phyloP scores from a whole-genome alignment of 2,113 vertebrate species.

The Tragelaphus strepsiceros region DNA sequence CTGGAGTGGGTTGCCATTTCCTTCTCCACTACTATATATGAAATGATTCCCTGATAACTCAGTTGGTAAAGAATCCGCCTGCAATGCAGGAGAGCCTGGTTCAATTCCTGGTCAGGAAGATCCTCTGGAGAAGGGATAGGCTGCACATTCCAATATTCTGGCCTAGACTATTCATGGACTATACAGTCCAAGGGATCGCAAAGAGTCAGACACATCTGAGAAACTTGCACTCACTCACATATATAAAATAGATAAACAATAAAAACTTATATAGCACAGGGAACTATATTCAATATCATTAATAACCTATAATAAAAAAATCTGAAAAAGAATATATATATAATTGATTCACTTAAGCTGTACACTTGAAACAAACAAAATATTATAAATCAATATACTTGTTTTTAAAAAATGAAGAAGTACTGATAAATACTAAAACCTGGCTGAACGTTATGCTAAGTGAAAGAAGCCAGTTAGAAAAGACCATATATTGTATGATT shows the following conservation, averaged over 20 bases:
- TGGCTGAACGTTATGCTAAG: not conserved
- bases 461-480: not conserved
- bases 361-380: not conserved
- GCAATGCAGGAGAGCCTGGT: not conserved
- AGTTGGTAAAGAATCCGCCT: not conserved
- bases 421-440: not conserved
- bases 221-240: not conserved
- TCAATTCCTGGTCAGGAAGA: not conserved
- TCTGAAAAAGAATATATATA: not conserved
- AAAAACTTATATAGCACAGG: not conserved
- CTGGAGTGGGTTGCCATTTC: too few relatives aligned
- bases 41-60: not conserved
- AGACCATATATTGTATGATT: not conserved
- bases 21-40: not conserved
- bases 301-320: not conserved
- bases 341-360: not conserved
- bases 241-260: not conserved
- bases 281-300: not conserved
- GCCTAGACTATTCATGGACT: not conserved
- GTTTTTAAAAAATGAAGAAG: not conserved
- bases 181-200: not conserved
- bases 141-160: not conserved
- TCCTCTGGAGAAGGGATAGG: not conserved
- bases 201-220: not conserved
- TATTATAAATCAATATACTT: not conserved